A percentile compares a stretch with the other conserved stretches of the same genome.
Conservation (phyloP, 2,888 invertebrate species). For the Stenodema calcarata region DNA sequence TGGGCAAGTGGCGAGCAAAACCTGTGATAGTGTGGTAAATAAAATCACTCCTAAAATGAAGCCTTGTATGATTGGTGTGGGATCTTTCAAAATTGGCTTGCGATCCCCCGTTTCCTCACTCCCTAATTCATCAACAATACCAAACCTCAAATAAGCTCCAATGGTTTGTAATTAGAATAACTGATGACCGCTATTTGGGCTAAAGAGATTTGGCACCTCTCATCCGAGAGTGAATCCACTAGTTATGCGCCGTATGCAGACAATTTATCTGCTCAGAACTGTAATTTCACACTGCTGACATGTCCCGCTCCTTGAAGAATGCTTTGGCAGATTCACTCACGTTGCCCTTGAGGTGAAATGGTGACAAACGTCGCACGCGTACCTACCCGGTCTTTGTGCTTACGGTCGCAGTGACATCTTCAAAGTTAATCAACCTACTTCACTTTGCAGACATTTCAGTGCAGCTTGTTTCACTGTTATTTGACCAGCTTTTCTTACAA, state of each 20-base stretch:
- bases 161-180: constrained; percentile 4
- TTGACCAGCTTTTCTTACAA: too few species aligned
- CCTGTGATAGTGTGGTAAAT: too few species aligned
- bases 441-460: too few species aligned
- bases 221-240: not conserved
- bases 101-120: not conserved
- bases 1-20: too few species aligned
- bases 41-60: too few species aligned
- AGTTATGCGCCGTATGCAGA: not conserved
- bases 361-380: too few species aligned
- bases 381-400: too few species aligned
- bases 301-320: not conserved
- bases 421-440: too few species aligned
- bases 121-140: not conserved
- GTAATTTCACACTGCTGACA: not conserved
- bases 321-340: not conserved
- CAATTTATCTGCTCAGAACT: not conserved
- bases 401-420: too few species aligned
- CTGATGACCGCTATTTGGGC: constrained; percentile 12
- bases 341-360: too few species aligned
- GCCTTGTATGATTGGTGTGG: not conserved
- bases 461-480: too few species aligned
- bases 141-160: not conserved
- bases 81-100: not conserved
- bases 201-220: constrained; percentile 9